Conservation (phyloP, 2,113 vertebrate species). For the Tilapia sparmanii region DNA sequence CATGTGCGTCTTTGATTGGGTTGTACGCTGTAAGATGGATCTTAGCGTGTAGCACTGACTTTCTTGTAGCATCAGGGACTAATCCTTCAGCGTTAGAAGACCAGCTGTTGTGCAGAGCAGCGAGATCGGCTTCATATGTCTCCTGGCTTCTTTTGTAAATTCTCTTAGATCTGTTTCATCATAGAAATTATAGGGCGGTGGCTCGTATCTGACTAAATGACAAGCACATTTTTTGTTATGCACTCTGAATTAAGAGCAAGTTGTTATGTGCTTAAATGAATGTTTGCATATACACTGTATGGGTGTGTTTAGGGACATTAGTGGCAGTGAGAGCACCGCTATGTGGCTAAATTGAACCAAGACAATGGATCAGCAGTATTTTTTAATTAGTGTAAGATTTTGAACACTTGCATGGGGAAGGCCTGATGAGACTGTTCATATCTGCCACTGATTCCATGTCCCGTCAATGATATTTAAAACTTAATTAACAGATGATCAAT, state of each 20-base stretch:
- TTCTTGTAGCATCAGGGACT: constrained; percentile 1
- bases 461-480: constrained; percentile 70
- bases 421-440: constrained; percentile 55
- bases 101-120: constrained; percentile 6
- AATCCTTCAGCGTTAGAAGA: constrained; percentile 5
- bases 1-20: neutral
- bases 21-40: neutral
- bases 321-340: neutral
- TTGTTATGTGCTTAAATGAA: neutral
- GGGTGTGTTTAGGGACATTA: neutral
- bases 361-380: constrained; percentile 11
- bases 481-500: constrained; percentile 78
- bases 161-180: neutral
- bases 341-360: neutral
- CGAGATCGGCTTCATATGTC: neutral
- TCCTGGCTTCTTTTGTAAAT: neutral
- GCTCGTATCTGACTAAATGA: neutral
- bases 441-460: constrained; percentile 50
- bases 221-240: neutral
- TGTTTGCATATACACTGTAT: neutral
- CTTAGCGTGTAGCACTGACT: neutral
- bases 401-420: constrained; percentile 5
- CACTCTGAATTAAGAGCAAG: neutral
- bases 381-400: constrained; percentile 47
- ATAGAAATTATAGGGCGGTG: neutral